A percentile compares a stretch with the other conserved stretches of the same genome.
Conservation (phyloP, 64 coral and sea anemone species). For the Pocillopora verrucosa region DNA sequence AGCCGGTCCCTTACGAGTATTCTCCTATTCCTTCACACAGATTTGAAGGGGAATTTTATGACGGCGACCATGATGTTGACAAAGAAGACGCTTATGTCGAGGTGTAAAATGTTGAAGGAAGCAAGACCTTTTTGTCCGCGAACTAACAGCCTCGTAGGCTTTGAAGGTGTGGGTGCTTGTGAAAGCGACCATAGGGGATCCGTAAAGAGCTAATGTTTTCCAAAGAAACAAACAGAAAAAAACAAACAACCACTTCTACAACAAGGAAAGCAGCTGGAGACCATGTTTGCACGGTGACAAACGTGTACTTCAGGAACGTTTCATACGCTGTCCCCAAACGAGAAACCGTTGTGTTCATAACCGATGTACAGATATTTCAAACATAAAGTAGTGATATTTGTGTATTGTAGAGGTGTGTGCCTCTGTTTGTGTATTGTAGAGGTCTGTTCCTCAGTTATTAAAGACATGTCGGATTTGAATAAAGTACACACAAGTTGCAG, state of each 20-base stretch:
- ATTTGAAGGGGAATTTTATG: constrained; percentile 84
- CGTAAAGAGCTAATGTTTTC: neutral
- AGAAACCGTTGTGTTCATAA: neutral
- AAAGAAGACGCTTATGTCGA: constrained; percentile 73
- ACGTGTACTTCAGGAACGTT: neutral
- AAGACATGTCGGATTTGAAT: too few relatives aligned
- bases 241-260: neutral
- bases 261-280: neutral
- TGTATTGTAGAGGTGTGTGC: too few relatives aligned
- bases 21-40: constrained; percentile 21
- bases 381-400: too few relatives aligned
- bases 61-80: constrained; percentile 89
- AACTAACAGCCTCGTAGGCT: neutral
- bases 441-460: too few relatives aligned
- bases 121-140: neutral
- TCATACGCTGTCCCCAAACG: neutral
- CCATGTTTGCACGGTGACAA: neutral
- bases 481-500: too few relatives aligned
- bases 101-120: constrained; percentile 32
- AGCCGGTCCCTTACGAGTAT: neutral
- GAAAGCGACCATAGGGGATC: neutral
- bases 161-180: too few relatives aligned
- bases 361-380: neutral
- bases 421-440: too few relatives aligned
- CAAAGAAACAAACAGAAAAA: neutral